These are phyloP conservation scores for Acanthochromis polyacanthus DNA, from an alignment of 2,113 vertebrate species.

Conservation along the genomic window DNA sequence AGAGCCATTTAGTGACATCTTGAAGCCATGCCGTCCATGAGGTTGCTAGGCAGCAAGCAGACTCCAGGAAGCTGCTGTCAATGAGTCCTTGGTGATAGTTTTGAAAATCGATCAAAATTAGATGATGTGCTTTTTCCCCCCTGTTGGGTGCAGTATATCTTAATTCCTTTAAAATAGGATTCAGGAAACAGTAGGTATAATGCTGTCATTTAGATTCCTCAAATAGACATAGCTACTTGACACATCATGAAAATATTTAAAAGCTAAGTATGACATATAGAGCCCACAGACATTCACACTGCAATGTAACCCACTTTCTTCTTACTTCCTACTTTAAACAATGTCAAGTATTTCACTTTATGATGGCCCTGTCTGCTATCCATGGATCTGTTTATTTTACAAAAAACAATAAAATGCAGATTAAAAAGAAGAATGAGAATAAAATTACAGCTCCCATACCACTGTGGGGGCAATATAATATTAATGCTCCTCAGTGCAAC, in stretches of 20 bases:
- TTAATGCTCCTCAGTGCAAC: too few relatives aligned
- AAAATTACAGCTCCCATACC: too few relatives aligned
- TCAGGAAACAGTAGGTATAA: not conserved
- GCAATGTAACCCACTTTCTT: too few relatives aligned
- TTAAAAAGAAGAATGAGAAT: too few relatives aligned
- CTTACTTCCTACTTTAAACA: too few relatives aligned
- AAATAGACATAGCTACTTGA: not conserved
- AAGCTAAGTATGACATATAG: too few relatives aligned
- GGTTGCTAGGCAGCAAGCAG: slow-evolving; percentile 1
- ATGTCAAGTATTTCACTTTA: too few relatives aligned
- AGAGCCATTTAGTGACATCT: not conserved
- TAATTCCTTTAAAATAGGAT: not conserved
- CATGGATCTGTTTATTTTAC: too few relatives aligned
- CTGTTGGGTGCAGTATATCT: not conserved
- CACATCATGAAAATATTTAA: not conserved
- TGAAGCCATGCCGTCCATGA: not conserved
- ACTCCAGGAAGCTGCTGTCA: slow-evolving; percentile 11
- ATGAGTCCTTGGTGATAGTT: not conserved
- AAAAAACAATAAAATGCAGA: too few relatives aligned
- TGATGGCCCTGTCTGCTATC: too few relatives aligned
- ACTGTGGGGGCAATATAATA: too few relatives aligned
- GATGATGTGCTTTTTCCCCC: not conserved
- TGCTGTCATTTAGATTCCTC: not conserved
- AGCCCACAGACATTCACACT: too few relatives aligned
- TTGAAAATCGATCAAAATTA: not conserved